Evolutionary conservation across 2,113 vertebrate species (phyloP), one percentile per base, ranked within the genome.

Genomic region (Pedionomus torquatus): DNA sequence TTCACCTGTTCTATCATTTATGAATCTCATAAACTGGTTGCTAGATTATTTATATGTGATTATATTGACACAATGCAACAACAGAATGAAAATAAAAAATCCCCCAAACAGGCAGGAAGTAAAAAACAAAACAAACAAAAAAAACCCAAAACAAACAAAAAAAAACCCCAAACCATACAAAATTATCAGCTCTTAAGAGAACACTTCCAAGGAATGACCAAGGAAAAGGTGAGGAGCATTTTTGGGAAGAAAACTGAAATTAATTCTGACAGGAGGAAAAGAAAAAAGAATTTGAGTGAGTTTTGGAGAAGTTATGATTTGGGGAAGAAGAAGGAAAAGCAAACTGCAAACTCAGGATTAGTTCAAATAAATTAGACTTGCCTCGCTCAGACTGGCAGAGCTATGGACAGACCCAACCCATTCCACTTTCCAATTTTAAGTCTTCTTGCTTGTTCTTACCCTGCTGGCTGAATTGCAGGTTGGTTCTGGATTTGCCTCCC

Each of bases 111-210:
- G n/a, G 30, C 6, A 69, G 75, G 31, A 87, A 57, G 13, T 16
- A 6, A 24, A 46, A 48, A 46, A n/a, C 35, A 43, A 58, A 72
- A 18, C 3, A 5, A 11, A 54, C 17, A 13, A 46, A 44, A 37
- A 68, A 43, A 6, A 0, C 4, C 6, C 11, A 10, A 55, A 43
- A 16, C 3, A 4, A 28, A 52, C 17, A 16, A 51, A 44, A 43
- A 77, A 43, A 6, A n/a, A n/a, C n/a, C n/a, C 0, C 4, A 7
- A 17, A 10, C 35, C n/a, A 54, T 54, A 16, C 5, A 61, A 60
- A 51, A 65, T 49, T 35, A 83, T 25, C 30, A 55, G 28, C 28
- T 9, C 41, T 33, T 76, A 49, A 61, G 46, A 24, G 90, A 60
- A 76, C 13, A 19, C 11, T 39, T 48, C 21, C 20, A n/a, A 51